Evolutionary conservation across 2,888 invertebrate genomes (phyloP), one percentile per base, ranked within the genome.

Genomic region (Anticlea derivata): DNA sequence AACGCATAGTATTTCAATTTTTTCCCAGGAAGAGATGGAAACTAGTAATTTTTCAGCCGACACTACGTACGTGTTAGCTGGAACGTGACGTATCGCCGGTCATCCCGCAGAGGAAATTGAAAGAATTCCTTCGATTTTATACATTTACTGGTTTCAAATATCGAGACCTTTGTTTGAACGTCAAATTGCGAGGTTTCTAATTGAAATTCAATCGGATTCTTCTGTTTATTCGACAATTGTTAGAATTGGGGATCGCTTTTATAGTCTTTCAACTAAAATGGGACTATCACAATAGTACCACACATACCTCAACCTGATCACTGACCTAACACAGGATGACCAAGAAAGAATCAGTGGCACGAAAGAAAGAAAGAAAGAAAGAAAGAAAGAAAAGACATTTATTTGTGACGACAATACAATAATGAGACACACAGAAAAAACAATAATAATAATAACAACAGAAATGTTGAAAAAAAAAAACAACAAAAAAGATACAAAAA

Each of bases 31-130:
- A 13, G n/a, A 49, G 60, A 69, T 62, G 53, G 61, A 66, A 59
- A 60, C 61, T 53, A 49, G 68, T 58, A 37, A 62, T 70, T 63
- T 65, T 63, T 68, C 58, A 61, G 7, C 33, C 27, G 11, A 49
- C 39, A 47, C 50, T 26, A 22, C 26, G 31, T 37, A 41, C 30
- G 30, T 55, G 52, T 58, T 55, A 56, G 62, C 55, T 46, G 35
- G 43, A 13, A 22, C 55, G 55, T 63, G 65, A 70, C 50, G 50
- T 62, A 72, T 69, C 39, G 61, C 34, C 13, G 33, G 55, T 49
- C 55, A 65, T 70, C 55, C 31, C 46, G 57, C 26, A 17, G 7
- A 41, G 58, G 58, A 62, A 57, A 63, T 63, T 54, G 61, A 46
- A 60, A 35, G 46, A 50, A 55, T 34, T 34, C 41, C 10, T 24